Evolutionary conservation across 2,888 invertebrate genomes (phyloP).

Genomic region (Chesias legatella): DNA sequence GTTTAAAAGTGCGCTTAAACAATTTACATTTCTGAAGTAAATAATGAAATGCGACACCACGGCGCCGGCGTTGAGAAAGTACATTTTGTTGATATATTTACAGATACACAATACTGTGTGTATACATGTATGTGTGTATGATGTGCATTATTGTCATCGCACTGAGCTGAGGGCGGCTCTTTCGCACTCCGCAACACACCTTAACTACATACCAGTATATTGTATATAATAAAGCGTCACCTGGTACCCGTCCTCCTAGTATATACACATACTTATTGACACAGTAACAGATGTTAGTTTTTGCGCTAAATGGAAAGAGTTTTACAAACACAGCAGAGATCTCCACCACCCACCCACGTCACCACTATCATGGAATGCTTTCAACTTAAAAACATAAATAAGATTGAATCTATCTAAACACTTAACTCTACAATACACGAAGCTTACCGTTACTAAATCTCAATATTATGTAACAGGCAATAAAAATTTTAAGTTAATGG

Average conservation of each 20-base stretch:
- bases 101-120: no score
- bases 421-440: slow-evolving; percentile 42
- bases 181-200: slow-evolving; percentile 14
- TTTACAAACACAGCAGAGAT: slow-evolving; percentile 77
- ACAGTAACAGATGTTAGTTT: slow-evolving; percentile 52
- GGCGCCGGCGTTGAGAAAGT: no score
- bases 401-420: slow-evolving; percentile 72
- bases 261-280: slow-evolving; percentile 49
- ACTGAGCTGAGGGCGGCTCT: slow-evolving; percentile 39
- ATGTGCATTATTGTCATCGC: slow-evolving; percentile 71
- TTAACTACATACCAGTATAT: slow-evolving; percentile 1
- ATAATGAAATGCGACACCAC: no score
- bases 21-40: no score
- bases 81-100: no score
- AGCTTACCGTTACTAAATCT: slow-evolving; percentile 49
- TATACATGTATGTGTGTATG: no score
- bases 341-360: no score
- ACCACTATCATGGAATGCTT: slow-evolving; percentile 76
- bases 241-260: no score
- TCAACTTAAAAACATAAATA: slow-evolving; percentile 53
- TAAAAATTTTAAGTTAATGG: slow-evolving; percentile 31
- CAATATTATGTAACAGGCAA: slow-evolving; percentile 41
- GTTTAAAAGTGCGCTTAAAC: no score
- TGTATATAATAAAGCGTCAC: slow-evolving; percentile 40
- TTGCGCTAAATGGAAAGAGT: slow-evolving; percentile 68